Base-by-base conservation (phyloP, 2,888 invertebrate genomes). In the Anthophora plumipes region DNA sequence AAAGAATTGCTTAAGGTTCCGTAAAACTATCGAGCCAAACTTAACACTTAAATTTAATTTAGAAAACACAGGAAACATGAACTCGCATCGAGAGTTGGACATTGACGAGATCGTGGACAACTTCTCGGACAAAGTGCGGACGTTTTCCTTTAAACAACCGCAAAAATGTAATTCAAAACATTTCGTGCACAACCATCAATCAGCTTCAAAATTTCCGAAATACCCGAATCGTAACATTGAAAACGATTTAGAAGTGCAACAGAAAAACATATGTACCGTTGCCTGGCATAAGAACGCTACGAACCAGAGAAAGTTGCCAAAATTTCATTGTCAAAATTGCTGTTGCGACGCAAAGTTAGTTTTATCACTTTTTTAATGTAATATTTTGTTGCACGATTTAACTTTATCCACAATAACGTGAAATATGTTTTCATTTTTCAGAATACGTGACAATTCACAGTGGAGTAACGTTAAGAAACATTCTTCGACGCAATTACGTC, bases 321-420 rank as follows among this genome's bases (percentile, higher is more conserved):
- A 64, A 25, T 69, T n/a, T 22, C 46, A 4, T 31, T 68, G 57
- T 12, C 17, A 50, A 31, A 80, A 52, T 54, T 73, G 73, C 43
- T 25, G 22, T 17, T 68, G 66, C 41, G 20, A 61, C 25, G 0
- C 64, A 31, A 79, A 77, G 79, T 78, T 41, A 78, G 79, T 79
- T 55, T 39, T 0, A 12, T 46, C 50, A n/a, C 0, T 25, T 37
- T 46, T 31, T 48, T 39, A 12, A 4, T 37, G 5, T 3, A 11
- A 20, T 0, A 31, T 17, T 31, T 1, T 22, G 37, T n/a, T 6
- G 3, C 14, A 0, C 25, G 7, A 46, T 41, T 37, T 22, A 11
- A 25, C n/a, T 60, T 61, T 3, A 12, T 20, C 0, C 20, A n/a
- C 5, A 9, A 41, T 12, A 9, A 8, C 17, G 17, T 9, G 50